A percentile compares a stretch with the other conserved stretches of the same genome.
Conservation (phyloP, 2,888 invertebrate genomes). For the Drosophila sordidula region DNA sequence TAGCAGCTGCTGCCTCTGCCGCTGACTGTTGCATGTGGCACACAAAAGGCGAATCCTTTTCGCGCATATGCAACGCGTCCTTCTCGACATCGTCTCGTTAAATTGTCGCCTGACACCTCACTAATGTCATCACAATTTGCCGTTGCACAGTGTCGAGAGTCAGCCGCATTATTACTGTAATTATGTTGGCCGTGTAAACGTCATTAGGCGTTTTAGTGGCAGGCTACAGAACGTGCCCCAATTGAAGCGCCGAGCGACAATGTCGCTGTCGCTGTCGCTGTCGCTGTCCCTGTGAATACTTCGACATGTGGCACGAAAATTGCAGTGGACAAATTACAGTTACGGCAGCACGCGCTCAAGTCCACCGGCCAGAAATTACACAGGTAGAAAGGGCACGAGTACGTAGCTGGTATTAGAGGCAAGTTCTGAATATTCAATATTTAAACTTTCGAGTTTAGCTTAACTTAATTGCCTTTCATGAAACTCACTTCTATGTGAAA, state of each 20-base stretch:
- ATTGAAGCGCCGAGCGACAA: constrained; percentile 26
- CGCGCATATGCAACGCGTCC: constrained; percentile 56
- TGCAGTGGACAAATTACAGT: constrained; percentile 54
- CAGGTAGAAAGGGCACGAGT: neutral
- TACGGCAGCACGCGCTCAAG: constrained; percentile 11
- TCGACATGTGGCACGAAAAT: constrained; percentile 55
- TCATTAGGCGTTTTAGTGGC: constrained; percentile 75
- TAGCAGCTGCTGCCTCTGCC: constrained; percentile 32
- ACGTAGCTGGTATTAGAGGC: neutral
- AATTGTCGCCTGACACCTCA: constrained; percentile 79
- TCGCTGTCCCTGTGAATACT: constrained; percentile 47
- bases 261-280: constrained; percentile 18
- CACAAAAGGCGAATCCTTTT: constrained; percentile 61
- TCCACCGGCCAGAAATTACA: constrained; percentile 12
- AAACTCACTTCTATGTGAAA: neutral
- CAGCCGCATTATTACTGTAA: constrained; percentile 78
- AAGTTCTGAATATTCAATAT: neutral
- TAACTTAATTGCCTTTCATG: too few relatives aligned
- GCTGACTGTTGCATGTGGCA: constrained; percentile 61
- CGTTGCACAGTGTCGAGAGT: constrained; percentile 39
- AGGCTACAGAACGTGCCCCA: constrained; percentile 53
- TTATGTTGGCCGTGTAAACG: constrained; percentile 80
- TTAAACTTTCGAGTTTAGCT: too few relatives aligned
- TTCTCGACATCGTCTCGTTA: constrained; percentile 62
- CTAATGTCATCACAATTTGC: constrained; percentile 74